A percentile compares a stretch with the other conserved stretches of the same genome.
Conservation (phyloP, 2,797 vertebrate genomes). For the Chelonia mydas region DNA sequence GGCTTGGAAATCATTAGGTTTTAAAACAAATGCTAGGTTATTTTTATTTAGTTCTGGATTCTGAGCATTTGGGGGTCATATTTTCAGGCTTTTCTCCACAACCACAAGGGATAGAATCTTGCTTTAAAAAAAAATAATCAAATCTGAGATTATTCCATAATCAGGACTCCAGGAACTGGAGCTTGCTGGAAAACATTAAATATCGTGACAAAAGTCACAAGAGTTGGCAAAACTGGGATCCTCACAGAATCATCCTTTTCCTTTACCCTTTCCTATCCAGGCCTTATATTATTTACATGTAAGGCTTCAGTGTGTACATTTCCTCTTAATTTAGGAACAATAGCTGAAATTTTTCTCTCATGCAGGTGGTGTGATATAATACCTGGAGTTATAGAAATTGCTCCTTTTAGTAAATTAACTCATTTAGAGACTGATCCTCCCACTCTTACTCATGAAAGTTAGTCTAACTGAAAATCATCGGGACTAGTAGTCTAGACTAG, state of each 20-base stretch:
- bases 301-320: not conserved
- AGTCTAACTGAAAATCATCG: constrained; percentile 6
- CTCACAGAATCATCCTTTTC: not conserved
- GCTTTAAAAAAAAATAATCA: not conserved
- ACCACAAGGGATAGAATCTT: not conserved
- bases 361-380: constrained; percentile 7
- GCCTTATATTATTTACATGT: not conserved
- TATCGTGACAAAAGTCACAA: not conserved
- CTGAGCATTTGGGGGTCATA: not conserved
- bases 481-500: not conserved
- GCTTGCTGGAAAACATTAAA: not conserved
- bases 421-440: constrained; percentile 43
- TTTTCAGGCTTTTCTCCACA: not conserved
- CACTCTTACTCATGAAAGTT: not conserved
- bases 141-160: not conserved
- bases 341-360: constrained; percentile 13
- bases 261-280: not conserved
- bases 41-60: constrained; percentile 13
- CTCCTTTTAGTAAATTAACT: constrained; percentile 38
- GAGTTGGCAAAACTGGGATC: not conserved
- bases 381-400: constrained; percentile 25
- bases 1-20: not conserved
- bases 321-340: not conserved
- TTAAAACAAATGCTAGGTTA: not conserved
- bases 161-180: not conserved